Evolutionary conservation across 2,888 invertebrate genomes (phyloP), one percentile per base, ranked within the genome.

Genomic region (Melinaea marsaeus): DNA sequence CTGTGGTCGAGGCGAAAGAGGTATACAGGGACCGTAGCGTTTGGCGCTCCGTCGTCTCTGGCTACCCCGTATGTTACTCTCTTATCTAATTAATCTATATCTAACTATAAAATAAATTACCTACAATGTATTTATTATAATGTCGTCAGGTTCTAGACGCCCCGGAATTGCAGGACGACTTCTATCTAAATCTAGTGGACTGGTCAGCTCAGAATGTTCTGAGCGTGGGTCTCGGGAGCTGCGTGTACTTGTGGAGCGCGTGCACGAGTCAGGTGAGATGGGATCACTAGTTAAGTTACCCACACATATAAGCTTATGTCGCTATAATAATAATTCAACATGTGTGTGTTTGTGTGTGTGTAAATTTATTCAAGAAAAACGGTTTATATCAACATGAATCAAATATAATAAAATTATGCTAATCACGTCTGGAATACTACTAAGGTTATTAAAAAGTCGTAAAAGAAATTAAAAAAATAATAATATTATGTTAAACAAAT

Each of bases 201-300:
- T 99, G 99, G 99, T 99, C 99, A 4, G 97, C 98, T 60, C 98
- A 98, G 88, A 99, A 99, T 86, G 98, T 99, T 46, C 94, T 99
- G 66, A 98, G 98, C 81, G 99, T 99, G 3, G 99, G 99, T 0
- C 92, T 99, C 32, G 98, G 98, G 45, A 97, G 97, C 77, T 99
- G 99, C 83, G 99, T 99, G 0, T 99, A 99, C 84, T 90, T 99
- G 66, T 99, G 99, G 99, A 99, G 98, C 76, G 99, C 99, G 9
- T 98, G 98, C 81, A 99, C 99, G 67, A 98, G 98, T 84, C 98
- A 99, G 93, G 94, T 94, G 51, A 57, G 70, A 63, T 47, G 7
- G 37, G 37, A 57, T 57, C 47, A 51, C 9, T 22, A 51, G 5
- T 9, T 51, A 7, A 9, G 9, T 32, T 3, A 51, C 51, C 4